Evolutionary conservation across 2,113 vertebrate species (phyloP), one percentile per base, ranked within the genome.

Genomic region (Chamaea fasciata): DNA sequence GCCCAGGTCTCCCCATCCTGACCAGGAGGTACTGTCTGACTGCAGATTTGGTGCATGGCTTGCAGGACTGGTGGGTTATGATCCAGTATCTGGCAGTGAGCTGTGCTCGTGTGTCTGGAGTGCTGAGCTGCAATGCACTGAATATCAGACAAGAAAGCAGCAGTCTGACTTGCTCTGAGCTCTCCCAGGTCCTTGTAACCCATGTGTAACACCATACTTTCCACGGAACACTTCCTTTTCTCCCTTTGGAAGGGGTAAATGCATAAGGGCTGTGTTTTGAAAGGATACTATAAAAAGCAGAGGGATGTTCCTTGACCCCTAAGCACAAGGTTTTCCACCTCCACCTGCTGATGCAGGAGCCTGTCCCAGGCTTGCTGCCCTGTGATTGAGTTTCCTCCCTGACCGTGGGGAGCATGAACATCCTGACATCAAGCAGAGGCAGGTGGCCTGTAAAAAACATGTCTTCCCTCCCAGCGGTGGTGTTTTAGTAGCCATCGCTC

Each of bases 51-150:
- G 6, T 50, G 52, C 33, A 44, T 0, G 6, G n/a, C 27, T 71
- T 82, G 56, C 33, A 55, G 44, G 27, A 75, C 33, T 35, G 67
- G 6, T 4, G 30, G 28, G 22, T 68, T 70, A 71, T 74, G 67
- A 22, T 8, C 21, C 0, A 2, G 0, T 5, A 6, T 10, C 0
- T 8, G 53, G 35, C 2, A 9, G 24, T 19, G 64, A 60, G 81
- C 84, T 64, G 16, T 76, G n/a, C 14, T 84, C 0, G 0, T 49
- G 26, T 35, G 62, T 10, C 53, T 31, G 49, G 17, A 46, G 73
- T 16, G 46, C 37, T 70, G 55, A 22, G 37, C 47, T 80, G 42
- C 52, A 44, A 2, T 3, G 11, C 26, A 1, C 15, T 37, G 41
- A 35, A 7, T 22, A 10, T 60, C 9, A 27, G 68, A 65, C 53